A percentile compares a stretch with the other conserved stretches of the same genome.
Evolutionary conservation across 2,888 invertebrate species (phyloP).

Genomic region (Heteromurus nitidus): DNA sequence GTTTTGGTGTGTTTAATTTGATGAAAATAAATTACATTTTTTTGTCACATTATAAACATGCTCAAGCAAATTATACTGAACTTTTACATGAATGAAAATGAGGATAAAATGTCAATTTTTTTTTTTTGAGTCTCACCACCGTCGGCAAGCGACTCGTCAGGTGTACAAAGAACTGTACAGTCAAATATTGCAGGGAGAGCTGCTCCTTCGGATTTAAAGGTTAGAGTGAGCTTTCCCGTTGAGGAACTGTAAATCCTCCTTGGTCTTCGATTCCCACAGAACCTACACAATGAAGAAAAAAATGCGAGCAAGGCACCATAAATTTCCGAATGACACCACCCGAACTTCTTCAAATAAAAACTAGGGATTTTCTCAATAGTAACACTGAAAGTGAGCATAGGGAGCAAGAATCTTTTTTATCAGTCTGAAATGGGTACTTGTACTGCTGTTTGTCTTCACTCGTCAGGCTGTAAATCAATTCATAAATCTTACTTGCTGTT

Average conservation of each 20-base stretch:
- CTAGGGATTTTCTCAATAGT: too few species aligned
- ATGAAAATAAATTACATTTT: neutral
- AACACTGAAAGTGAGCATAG: neutral
- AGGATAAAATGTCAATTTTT: neutral
- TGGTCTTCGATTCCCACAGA: constrained; percentile 71
- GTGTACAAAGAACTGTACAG: constrained; percentile 68
- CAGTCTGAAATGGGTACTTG: neutral
- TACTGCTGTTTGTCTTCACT: neutral
- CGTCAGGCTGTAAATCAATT: constrained; percentile 8
- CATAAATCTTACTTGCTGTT: constrained; percentile 60
- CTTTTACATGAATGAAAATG: neutral
- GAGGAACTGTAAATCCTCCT: constrained; percentile 58
- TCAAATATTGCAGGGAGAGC: constrained; percentile 71
- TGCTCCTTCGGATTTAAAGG: constrained; percentile 65
- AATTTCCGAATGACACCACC: too few species aligned
- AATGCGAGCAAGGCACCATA: constrained; percentile 4
- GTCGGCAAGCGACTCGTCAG: constrained; percentile 23
- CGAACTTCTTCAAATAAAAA: too few species aligned
- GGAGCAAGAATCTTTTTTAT: too few species aligned
- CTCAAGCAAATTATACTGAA: neutral
- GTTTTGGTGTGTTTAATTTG: neutral
- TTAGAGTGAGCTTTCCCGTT: constrained; percentile 61
- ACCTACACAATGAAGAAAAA: constrained; percentile 43
- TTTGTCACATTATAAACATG: neutral
- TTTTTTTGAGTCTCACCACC: neutral